phyloP scores from a whole-genome alignment of 2,113 vertebrate genomes.

The Zonotrichia leucophrys region DNA sequence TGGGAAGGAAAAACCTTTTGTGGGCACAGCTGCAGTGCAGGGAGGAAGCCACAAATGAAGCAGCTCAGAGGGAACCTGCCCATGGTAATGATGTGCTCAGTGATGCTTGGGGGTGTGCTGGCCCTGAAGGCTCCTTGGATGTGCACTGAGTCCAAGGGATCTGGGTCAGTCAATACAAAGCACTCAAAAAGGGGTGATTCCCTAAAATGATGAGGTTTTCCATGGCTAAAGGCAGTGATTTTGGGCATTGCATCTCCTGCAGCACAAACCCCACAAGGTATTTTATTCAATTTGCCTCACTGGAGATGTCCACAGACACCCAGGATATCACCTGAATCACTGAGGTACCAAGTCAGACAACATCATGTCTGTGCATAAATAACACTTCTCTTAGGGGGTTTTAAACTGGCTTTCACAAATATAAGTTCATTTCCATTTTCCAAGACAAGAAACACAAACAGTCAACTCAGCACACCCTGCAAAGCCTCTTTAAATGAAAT shows the following conservation, averaged over 20 bases:
- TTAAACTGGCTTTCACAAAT: background rate
- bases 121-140: background rate
- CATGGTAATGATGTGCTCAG: background rate
- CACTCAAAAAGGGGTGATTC: background rate
- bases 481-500: background rate
- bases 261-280: background rate
- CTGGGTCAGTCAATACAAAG: fast-evolving
- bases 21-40: background rate
- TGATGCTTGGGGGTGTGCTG: background rate
- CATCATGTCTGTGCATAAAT: background rate
- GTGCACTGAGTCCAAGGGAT: background rate
- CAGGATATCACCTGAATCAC: background rate
- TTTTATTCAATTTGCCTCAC: background rate
- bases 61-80: background rate
- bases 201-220: background rate
- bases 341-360: background rate
- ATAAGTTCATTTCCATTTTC: background rate
- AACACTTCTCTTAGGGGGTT: background rate
- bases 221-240: fast-evolving
- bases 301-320: background rate
- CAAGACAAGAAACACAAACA: background rate
- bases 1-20: background rate
- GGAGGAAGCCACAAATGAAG: background rate
- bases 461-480: background rate
- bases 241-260: background rate